Evolutionary conservation across 2,888 invertebrate species (phyloP).

Genomic region (Idaea biselata): DNA sequence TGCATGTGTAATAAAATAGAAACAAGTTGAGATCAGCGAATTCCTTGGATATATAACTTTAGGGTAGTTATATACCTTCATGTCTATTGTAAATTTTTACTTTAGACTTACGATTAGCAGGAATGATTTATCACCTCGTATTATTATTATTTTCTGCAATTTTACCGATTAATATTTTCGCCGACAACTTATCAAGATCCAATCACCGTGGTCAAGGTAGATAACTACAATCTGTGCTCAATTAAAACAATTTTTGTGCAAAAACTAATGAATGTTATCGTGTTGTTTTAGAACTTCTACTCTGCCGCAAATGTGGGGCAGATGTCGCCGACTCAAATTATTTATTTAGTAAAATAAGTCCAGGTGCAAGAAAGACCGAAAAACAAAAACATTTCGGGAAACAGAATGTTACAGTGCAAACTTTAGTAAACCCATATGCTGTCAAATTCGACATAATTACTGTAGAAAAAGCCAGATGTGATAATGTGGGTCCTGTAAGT

Average conservation of each 20-base stretch:
- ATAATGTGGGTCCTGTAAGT: constrained; percentile 74
- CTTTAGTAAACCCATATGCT: constrained; percentile 78
- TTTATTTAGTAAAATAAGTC: constrained; percentile 74
- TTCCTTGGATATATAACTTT: background rate
- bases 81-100: background rate
- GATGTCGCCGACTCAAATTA: constrained; percentile 79
- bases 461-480: constrained; percentile 77
- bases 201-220: constrained; percentile 52
- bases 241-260: background rate
- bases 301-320: constrained; percentile 81
- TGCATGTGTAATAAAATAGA: constrained; percentile 1
- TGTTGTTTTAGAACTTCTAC: constrained; percentile 70
- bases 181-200: constrained; percentile 38
- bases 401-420: constrained; percentile 77
- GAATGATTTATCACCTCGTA: constrained; percentile 53
- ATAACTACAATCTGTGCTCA: constrained; percentile 5
- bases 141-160: constrained; percentile 41
- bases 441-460: constrained; percentile 78
- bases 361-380: constrained; percentile 64
- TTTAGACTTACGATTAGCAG: constrained; percentile 22
- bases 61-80: background rate
- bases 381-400: constrained; percentile 78
- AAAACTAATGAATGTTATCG: constrained; percentile 3
- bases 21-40: background rate
- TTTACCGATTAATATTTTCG: constrained; percentile 33